Conservation (phyloP, 2,888 invertebrate species). For the Rhabditoides inermis region DNA sequence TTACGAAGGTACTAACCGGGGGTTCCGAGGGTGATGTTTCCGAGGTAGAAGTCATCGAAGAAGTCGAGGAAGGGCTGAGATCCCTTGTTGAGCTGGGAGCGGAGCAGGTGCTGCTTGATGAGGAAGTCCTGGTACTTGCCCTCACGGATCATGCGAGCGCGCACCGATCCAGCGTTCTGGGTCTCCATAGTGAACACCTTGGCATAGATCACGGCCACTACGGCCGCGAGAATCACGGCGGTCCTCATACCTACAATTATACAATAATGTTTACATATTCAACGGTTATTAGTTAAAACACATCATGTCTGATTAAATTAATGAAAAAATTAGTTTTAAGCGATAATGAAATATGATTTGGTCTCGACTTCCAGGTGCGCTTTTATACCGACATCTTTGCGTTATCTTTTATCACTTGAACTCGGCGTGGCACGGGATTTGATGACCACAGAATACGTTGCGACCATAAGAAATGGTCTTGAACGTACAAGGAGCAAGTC, state of each 20-base stretch:
- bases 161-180: constrained; percentile 17
- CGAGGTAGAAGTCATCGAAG: constrained; percentile 46
- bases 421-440: no score
- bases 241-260: constrained; percentile 28
- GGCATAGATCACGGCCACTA: constrained; percentile 26
- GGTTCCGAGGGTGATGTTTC: constrained; percentile 44
- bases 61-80: constrained; percentile 41
- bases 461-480: no score
- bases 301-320: neutral
- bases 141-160: constrained; percentile 23
- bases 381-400: no score
- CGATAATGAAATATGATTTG: no score
- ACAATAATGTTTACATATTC: neutral
- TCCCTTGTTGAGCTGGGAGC: constrained; percentile 19
- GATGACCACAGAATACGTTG: no score
- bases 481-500: no score
- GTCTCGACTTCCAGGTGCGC: no score
- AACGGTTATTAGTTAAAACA: neutral
- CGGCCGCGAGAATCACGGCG: constrained; percentile 23
- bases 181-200: constrained; percentile 20
- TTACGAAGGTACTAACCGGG: constrained; percentile 16
- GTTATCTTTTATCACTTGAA: no score
- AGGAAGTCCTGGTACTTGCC: constrained; percentile 14
- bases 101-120: constrained; percentile 8
- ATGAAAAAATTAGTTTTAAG: neutral